Base-by-base conservation (phyloP, 2,797 vertebrate species). In the Chelon auratus region DNA sequence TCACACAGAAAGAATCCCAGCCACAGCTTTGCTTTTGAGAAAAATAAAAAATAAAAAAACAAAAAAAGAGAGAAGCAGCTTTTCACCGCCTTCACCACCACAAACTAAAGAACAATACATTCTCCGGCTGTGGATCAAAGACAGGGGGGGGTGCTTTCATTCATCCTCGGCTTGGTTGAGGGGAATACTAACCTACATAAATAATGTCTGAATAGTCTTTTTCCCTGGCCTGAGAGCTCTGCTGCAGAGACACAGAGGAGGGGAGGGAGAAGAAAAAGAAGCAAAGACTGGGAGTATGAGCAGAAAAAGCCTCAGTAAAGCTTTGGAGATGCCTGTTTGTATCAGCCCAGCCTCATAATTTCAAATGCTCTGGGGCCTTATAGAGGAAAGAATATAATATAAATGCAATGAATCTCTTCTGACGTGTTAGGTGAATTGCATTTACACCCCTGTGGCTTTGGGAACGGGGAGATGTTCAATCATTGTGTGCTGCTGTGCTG, bases 91-190 rank as follows among this genome's bases (percentile, higher is more conserved):
- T 82, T 77, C 78, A 54, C 69, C 43, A 7, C 70, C 81, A 76
- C 68, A 80, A 84, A 80, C 77, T 70, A 87, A 84, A 89, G 68
- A 85, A 80, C 77, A 83, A 75, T 54, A 82, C 52, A 68, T 79
- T 74, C 39, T 76, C 65, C 85, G 69, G 64, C 68, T 4, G 37
- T 37, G 66, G 68, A 85, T 85, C 80, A 91, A 84, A 87, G 68
- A 85, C 54, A 40, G 68, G 76, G 62, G 47, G 30, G 74, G 80
- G 75, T 82, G 81, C 75, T 82, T 87, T 86, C 63, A 87, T 87
- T 88, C 77, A 87, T 86, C 83, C 84, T 74, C 62, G 55, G 82
- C 69, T 63, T 59, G 67, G 77, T 83, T 53, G 72, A 83, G 78
- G 78, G 58, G 64, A 80, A 82, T 77, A 78, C 80, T 67, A 87